These are phyloP conservation scores for Mixornis gularis DNA, from an alignment of 2,113 vertebrate genomes.

Conservation along the genomic window DNA sequence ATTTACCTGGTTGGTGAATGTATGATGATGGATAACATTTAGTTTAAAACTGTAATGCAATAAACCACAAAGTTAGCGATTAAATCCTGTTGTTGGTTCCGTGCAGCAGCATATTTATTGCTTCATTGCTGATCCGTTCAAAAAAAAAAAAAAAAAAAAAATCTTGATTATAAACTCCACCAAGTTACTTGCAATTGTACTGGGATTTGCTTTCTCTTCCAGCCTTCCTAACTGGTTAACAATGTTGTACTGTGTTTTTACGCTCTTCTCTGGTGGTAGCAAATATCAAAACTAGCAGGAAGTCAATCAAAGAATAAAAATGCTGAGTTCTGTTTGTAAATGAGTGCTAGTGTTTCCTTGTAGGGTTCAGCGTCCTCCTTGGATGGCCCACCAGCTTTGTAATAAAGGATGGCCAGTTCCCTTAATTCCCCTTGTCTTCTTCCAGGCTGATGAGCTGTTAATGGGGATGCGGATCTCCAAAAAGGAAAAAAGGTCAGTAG, in stretches of 20 bases:
- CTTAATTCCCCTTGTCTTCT: neutral
- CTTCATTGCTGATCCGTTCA: neutral
- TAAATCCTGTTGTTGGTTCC: constrained; percentile 24
- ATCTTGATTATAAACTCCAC: neutral
- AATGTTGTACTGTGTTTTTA: constrained; percentile 59
- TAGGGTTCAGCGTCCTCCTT: neutral
- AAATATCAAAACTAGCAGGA: constrained; percentile 39
- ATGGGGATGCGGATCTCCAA: accelerated
- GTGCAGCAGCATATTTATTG: constrained; percentile 30
- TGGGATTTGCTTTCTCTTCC: constrained; percentile 47
- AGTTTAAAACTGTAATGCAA: constrained; percentile 55
- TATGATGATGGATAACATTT: constrained; percentile 6
- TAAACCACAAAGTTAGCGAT: constrained; percentile 17
- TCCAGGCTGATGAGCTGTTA: neutral
- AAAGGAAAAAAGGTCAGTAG: neutral
- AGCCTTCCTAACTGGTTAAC: constrained; percentile 35
- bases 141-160: neutral
- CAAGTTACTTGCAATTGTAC: constrained; percentile 39
- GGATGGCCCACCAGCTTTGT: neutral
- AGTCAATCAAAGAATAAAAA: constrained; percentile 60
- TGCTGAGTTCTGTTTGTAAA: constrained; percentile 53
- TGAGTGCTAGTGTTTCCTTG: constrained; percentile 51
- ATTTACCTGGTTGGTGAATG: constrained; percentile 7
- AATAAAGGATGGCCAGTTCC: neutral
- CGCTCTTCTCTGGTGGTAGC: constrained; percentile 41